Conservation (phyloP, 2,888 invertebrate genomes). For the Parnassius orleans region DNA sequence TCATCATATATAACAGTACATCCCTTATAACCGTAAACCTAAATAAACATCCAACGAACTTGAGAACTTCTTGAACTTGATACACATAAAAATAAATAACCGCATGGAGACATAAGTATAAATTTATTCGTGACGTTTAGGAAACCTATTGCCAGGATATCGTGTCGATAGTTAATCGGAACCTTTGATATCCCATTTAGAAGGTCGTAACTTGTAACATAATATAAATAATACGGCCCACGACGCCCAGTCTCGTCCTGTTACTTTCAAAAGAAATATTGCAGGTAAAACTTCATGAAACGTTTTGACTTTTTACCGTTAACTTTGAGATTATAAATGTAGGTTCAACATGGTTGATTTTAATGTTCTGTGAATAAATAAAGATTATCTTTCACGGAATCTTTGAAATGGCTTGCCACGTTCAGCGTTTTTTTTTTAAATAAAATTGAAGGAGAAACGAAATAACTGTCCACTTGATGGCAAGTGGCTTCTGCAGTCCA, state of each 20-base stretch:
- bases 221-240: slow-evolving; percentile 4
- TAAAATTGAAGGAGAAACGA: too few relatives aligned
- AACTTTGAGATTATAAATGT: not conserved
- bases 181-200: not conserved
- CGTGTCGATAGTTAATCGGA: not conserved
- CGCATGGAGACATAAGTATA: not conserved
- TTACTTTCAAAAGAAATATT: slow-evolving; percentile 2
- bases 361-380: not conserved
- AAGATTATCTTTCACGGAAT: not conserved
- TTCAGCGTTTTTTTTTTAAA: not conserved
- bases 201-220: not conserved
- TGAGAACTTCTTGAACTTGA: too few relatives aligned
- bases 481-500: too few relatives aligned
- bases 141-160: not conserved
- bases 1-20: too few relatives aligned
- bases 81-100: not conserved
- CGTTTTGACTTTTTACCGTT: not conserved
- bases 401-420: not conserved
- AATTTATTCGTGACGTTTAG: slow-evolving; percentile 9
- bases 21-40: too few relatives aligned
- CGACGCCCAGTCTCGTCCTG: not conserved
- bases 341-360: not conserved
- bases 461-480: too few relatives aligned
- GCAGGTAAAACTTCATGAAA: not conserved
- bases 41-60: too few relatives aligned